phyloP scores from a whole-genome alignment of 2,888 invertebrate species.

The Coecobrya sp. region DNA sequence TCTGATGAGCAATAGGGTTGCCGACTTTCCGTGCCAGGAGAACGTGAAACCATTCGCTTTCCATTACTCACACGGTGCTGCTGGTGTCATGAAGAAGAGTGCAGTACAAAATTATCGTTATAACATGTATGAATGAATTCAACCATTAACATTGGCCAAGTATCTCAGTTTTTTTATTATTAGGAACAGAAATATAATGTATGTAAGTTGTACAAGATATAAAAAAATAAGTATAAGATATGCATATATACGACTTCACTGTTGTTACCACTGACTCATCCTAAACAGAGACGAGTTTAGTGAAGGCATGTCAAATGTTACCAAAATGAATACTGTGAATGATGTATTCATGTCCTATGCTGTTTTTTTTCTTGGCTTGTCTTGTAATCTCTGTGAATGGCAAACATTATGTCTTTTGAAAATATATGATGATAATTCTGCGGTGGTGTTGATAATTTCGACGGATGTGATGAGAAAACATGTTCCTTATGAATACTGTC shows the following conservation, averaged over 20 bases:
- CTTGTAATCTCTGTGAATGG: neutral
- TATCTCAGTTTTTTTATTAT: slow-evolving; percentile 3
- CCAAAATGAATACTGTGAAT: no score
- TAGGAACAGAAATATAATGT: neutral
- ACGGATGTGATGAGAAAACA: neutral
- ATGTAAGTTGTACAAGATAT: neutral
- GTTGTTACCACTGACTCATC: no score
- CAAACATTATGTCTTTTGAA: neutral
- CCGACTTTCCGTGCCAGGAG: neutral
- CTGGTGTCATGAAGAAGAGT: neutral
- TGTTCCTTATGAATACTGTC: neutral
- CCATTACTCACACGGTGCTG: slow-evolving; percentile 4
- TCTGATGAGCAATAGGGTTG: slow-evolving; percentile 53
- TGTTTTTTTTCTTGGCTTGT: no score
- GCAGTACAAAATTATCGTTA: neutral
- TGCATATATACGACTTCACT: no score
- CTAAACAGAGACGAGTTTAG: no score
- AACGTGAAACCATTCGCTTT: neutral
- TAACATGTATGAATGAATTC: neutral
- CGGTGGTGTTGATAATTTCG: neutral
- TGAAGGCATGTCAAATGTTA: no score
- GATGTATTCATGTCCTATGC: no score
- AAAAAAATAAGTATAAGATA: no score
- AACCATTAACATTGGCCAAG: neutral
- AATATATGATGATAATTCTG: neutral